Conservation (phyloP, 2,888 invertebrate species). For the Xestia rhomboidea region DNA sequence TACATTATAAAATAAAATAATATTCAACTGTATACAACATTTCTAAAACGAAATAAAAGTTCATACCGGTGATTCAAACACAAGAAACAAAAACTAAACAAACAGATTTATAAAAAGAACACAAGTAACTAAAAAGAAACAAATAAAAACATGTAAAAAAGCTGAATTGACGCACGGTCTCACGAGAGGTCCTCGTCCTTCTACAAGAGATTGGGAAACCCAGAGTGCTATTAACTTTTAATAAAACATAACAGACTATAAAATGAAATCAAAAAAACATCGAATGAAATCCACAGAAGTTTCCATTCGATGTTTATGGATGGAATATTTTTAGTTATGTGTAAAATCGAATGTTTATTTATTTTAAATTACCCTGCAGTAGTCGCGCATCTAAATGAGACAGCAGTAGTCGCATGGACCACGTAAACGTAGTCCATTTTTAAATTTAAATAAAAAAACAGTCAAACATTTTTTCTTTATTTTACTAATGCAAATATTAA, state of each 20-base stretch:
- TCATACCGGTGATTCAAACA: too few species aligned
- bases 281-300: slow-evolving; percentile 29
- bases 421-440: too few species aligned
- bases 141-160: slow-evolving; percentile 47
- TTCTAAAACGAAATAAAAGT: neutral
- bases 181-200: slow-evolving; percentile 62
- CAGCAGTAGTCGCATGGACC: too few species aligned
- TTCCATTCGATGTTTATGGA: slow-evolving; percentile 23
- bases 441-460: too few species aligned
- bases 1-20: neutral
- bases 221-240: slow-evolving; percentile 59
- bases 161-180: slow-evolving; percentile 64
- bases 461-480: too few species aligned
- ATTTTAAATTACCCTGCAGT: too few species aligned
- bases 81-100: slow-evolving; percentile 15
- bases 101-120: slow-evolving; percentile 1
- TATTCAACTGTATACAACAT: neutral
- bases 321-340: slow-evolving; percentile 10
- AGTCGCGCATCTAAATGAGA: too few species aligned
- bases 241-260: slow-evolving; percentile 32
- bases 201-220: slow-evolving; percentile 52
- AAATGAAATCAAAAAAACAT: neutral
- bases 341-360: neutral
- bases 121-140: slow-evolving; percentile 3
- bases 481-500: too few species aligned